Conservation (phyloP, 2,113 vertebrate genomes). For the Lamprotornis superbus region DNA sequence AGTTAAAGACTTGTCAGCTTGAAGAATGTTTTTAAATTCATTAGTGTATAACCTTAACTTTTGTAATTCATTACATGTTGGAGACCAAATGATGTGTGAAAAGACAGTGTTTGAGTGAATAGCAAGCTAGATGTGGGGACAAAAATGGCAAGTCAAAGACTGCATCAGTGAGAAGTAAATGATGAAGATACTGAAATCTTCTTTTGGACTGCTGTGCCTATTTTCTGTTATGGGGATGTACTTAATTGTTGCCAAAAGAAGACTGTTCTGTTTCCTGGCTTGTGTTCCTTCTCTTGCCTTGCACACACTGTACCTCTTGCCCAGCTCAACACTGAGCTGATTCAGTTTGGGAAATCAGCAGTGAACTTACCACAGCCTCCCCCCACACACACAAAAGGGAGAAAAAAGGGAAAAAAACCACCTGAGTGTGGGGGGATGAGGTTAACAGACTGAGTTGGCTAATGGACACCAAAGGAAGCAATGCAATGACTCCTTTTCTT, state of each 20-base stretch:
- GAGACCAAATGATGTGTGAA: neutral
- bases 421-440: rapidly evolving
- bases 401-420: neutral
- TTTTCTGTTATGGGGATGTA: neutral
- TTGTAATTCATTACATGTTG: neutral
- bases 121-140: neutral
- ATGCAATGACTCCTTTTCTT: neutral
- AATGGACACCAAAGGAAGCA: neutral
- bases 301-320: neutral
- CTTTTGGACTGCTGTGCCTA: neutral
- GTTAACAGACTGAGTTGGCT: neutral
- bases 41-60: neutral
- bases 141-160: neutral
- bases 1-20: neutral
- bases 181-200: neutral
- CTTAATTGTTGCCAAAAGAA: neutral
- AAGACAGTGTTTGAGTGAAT: neutral
- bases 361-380: neutral
- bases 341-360: neutral
- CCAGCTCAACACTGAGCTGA: neutral
- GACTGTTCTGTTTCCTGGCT: neutral
- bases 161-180: neutral
- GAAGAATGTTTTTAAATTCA: neutral
- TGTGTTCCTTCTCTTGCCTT: neutral
- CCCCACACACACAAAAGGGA: rapidly evolving